These are phyloP conservation scores for Eubasilissa splendida DNA, from an alignment of 2,888 invertebrate species.

Conservation along the genomic window DNA sequence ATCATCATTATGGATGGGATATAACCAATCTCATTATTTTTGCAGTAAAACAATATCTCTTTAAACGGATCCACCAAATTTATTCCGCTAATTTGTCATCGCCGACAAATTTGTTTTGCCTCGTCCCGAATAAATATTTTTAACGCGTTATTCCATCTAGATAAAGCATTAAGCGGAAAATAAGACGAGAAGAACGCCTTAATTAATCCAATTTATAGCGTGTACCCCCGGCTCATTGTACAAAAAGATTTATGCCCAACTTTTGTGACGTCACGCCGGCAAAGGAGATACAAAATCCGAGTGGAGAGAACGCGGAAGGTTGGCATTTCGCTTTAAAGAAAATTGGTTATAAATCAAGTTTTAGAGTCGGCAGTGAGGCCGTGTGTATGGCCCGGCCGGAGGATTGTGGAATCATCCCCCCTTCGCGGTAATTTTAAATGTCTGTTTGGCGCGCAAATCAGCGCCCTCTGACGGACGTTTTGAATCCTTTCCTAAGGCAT, in stretches of 20 bases:
- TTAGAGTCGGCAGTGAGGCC: background rate
- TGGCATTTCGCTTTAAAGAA: conserved; percentile 33
- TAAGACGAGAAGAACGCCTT: conserved; percentile 46
- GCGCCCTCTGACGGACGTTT: conserved; percentile 25
- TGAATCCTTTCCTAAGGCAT: conserved; percentile 39
- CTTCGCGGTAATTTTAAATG: conserved; percentile 43
- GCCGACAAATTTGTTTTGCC: conserved; percentile 32
- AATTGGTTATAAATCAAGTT: conserved; percentile 54
- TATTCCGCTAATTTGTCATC: conserved; percentile 37
- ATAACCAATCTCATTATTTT: background rate
- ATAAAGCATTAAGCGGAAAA: conserved; percentile 38
- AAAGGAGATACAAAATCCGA: conserved; percentile 19
- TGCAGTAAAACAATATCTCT: conserved; percentile 3
- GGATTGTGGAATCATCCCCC: background rate
- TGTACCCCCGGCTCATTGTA: conserved; percentile 35
- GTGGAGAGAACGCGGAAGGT: conserved; percentile 5
- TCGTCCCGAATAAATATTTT: conserved; percentile 42
- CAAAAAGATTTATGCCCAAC: conserved; percentile 43
- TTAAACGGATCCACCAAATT: conserved; percentile 13
- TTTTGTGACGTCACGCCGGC: conserved; percentile 42
- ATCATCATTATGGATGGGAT: too few relatives aligned
- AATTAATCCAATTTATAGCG: conserved; percentile 49
- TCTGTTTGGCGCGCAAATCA: conserved; percentile 44
- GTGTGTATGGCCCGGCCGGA: background rate
- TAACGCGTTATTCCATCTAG: conserved; percentile 42